A percentile compares a stretch with the other conserved stretches of the same genome.
phyloP scores from a whole-genome alignment of 2,888 invertebrate genomes.

The Acrocera orbiculus region DNA sequence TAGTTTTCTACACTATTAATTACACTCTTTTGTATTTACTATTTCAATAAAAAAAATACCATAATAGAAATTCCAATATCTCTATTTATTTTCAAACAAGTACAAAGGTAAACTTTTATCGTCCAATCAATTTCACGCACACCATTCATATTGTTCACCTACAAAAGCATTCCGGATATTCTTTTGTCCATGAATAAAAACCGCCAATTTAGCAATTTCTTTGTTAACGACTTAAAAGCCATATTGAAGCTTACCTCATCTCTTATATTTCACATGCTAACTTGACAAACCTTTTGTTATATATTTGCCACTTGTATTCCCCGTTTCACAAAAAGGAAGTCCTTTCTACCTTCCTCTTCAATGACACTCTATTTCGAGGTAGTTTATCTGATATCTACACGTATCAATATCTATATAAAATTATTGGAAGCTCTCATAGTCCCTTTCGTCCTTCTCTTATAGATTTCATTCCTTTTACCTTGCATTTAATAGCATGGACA shows the following conservation, averaged over 20 bases:
- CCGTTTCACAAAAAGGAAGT: neutral
- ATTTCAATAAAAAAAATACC: too few species aligned
- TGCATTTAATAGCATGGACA: conserved; percentile 8
- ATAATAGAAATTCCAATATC: too few species aligned
- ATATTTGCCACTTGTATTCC: neutral
- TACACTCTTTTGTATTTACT: too few species aligned
- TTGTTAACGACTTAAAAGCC: conserved; percentile 13
- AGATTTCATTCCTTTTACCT: conserved; percentile 10
- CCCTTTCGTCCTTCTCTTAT: conserved; percentile 2
- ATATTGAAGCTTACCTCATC: conserved; percentile 7
- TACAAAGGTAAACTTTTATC: too few species aligned
- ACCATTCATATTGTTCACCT: too few species aligned
- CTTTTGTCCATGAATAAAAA: conserved; percentile 7
- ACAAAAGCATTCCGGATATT: conserved; percentile 1
- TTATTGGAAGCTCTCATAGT: conserved; percentile 1
- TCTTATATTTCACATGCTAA: conserved; percentile 3
- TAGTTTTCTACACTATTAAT: too few species aligned
- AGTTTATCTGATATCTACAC: conserved; percentile 12
- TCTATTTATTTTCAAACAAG: too few species aligned
- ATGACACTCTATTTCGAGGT: conserved; percentile 9
- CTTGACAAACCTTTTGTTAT: conserved; percentile 6
- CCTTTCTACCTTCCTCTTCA: conserved; percentile 1
- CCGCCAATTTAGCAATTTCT: conserved; percentile 13
- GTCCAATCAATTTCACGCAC: too few species aligned
- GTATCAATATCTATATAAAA: conserved; percentile 5